phyloP scores from a whole-genome alignment of 2,797 vertebrate genomes.

The Periophthalmus magnuspinnatus region DNA sequence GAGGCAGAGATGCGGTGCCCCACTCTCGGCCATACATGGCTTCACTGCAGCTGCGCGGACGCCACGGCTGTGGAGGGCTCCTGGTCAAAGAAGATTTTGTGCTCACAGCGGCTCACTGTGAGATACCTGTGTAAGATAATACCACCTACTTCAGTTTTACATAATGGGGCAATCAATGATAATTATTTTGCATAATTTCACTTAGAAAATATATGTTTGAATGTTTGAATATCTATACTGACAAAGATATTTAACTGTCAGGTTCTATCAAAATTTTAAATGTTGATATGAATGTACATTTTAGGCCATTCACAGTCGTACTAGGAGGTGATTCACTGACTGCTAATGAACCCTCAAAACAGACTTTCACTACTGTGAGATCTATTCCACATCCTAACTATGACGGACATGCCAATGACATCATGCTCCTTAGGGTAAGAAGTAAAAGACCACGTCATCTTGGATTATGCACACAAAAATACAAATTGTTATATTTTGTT shows the following conservation, averaged over 20 bases:
- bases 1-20: slow-evolving; percentile 2
- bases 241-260: too few relatives aligned
- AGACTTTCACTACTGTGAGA: slow-evolving; percentile 34
- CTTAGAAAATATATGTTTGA: too few relatives aligned
- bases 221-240: too few relatives aligned
- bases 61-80: slow-evolving; percentile 70
- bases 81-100: slow-evolving; percentile 66
- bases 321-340: slow-evolving; percentile 56
- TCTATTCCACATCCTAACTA: slow-evolving; percentile 59
- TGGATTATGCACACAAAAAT: not conserved
- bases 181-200: not conserved
- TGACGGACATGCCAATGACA: slow-evolving; percentile 49
- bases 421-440: slow-evolving; percentile 74
- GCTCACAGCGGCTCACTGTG: slow-evolving; percentile 74
- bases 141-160: not conserved
- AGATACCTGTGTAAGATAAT: slow-evolving; percentile 33
- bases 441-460: not conserved
- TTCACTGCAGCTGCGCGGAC: slow-evolving; percentile 47
- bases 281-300: not conserved
- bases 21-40: slow-evolving; percentile 61
- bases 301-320: slow-evolving; percentile 57
- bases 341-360: slow-evolving; percentile 39
- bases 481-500: not conserved
- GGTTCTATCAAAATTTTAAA: not conserved
- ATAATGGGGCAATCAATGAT: not conserved